Evolutionary conservation across 2,888 invertebrate species (phyloP), one percentile per base, ranked within the genome.

Genomic region (Druceiella hillmani): DNA sequence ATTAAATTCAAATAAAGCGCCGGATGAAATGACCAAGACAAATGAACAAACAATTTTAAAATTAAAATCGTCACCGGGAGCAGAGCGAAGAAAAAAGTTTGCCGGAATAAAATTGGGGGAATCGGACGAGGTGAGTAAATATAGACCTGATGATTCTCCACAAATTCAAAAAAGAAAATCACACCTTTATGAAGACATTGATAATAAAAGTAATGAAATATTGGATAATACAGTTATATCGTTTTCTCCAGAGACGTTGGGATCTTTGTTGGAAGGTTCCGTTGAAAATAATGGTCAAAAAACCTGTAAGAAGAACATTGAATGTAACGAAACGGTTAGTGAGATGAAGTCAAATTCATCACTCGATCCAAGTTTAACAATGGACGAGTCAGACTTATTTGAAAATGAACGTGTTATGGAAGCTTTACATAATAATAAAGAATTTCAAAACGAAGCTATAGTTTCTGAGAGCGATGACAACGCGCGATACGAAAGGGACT

Each of bases 101-200:
- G 60, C 71, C 48, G 71, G 69, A 17, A 68, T 71, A 1, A 71
- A 71, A 52, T 55, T 70, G 50, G 70, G 70, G 25, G 65, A 65
- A 51, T 70, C 70, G 2, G 70, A 70, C 49, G 70, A 70, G 55
- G 66, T 70, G 66, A 71, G 70, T 46, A 70, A 66, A 62, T 57
- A 68, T 57, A 54, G 57, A 45, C 44, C 60, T 15, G 71, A 71
- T 22, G 11, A 35, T n/a, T 63, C 66, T n/a, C 64, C 69, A 31
- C 59, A 64, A 2, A 63, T 66, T 3, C 64, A 73, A 40, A 66
- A 73, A 52, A 73, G 70, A 45, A 74, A 74, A 48, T 78, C 78
- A 44, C 79, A 79, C 52, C 74, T 78, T 41, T 79, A 79, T 46
- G 79, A 79, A 60, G 79, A 79, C 43, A 79, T 79, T 46, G 76